Percentiles rank a stretch among this genome's conserved stretches.
phyloP scores from a whole-genome alignment of 2,797 vertebrate genomes.

The Enteromius afrohamiltoni region DNA sequence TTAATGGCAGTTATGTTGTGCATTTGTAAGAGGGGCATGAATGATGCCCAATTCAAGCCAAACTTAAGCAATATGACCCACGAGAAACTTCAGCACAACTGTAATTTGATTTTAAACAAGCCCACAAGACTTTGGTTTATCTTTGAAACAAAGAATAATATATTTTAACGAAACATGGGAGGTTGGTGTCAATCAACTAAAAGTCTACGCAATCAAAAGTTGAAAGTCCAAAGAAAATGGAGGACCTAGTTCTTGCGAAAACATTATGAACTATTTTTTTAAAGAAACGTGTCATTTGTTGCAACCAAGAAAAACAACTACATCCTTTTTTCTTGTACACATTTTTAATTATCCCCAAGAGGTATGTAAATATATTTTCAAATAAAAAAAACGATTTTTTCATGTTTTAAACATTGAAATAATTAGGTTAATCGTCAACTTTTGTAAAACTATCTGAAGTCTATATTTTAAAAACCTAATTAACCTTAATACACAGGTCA shows the following conservation, averaged over 20 bases:
- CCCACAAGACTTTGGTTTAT: background rate
- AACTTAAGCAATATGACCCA: background rate
- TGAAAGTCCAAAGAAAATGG: too few relatives aligned
- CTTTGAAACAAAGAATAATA: background rate
- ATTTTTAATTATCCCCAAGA: background rate
- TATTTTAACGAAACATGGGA: background rate
- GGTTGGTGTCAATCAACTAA: background rate
- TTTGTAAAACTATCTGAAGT: background rate
- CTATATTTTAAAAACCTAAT: background rate
- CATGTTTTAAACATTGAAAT: too few relatives aligned
- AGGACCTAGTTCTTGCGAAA: too few relatives aligned
- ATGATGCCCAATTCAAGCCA: background rate
- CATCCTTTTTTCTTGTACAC: background rate
- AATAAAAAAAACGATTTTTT: background rate
- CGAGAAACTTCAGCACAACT: background rate
- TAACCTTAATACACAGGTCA: background rate
- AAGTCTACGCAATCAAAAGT: background rate
- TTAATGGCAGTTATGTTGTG: background rate
- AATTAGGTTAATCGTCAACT: background rate
- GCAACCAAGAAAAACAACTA: background rate
- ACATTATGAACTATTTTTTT: too few relatives aligned
- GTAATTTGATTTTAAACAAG: background rate
- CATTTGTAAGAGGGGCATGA: slow-evolving; percentile 19
- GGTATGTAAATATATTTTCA: background rate
- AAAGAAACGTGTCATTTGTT: background rate